Base-by-base conservation (phyloP, 1,140 invertebrate species). In the Trichonephila clavata region DNA sequence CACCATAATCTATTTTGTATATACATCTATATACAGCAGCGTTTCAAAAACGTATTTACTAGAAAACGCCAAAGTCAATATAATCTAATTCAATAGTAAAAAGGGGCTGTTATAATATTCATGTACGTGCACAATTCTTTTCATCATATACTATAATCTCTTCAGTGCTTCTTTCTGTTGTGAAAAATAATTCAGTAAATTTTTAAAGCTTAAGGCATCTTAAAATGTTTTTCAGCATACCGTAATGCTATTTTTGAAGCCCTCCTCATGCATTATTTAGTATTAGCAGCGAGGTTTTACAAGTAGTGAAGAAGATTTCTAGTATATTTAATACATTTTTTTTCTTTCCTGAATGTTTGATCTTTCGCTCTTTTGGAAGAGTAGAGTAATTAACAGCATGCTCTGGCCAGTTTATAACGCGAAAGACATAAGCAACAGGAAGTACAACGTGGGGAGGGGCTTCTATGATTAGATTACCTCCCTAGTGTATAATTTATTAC, bases 401-500 rank as follows among this genome's bases (percentile, higher is more conserved):
- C 14, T n/a, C 87, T 14, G n/a, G 32, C 32, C 20, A 18, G 32
- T 43, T 27, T 57, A 50, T 59, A 50, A 59, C 59, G n/a, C 87
- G 18, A 59, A 57, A 21, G 39, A 57, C 87, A 50, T 16, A 24
- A 50, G 61, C 61, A 39, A 50, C 10, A 84, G 14, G 50, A 21
- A 18, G 83, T 57, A 84, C 32, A 21, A 3, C 1, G 14, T 7
- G 14, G 27, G 84, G 32, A 4, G 50, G 50, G 50, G 50, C 50
- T 50, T 10, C 50, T 50, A 59, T 63, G 84, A 86, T 86, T 32
- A 86, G 59, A 59, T 61, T 27, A 86, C 20, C 27, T 32, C 84
- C 24, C 84, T 68, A 24, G 84, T 86, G 84, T 86, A 86, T 86
- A 86, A 86, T 86, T 86, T 86, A 86, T 86, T 86, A 86, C 24